Evolutionary conservation across 2,888 invertebrate species (phyloP), one percentile per base, ranked within the genome.

Genomic region (Himalopsyche anomala): DNA sequence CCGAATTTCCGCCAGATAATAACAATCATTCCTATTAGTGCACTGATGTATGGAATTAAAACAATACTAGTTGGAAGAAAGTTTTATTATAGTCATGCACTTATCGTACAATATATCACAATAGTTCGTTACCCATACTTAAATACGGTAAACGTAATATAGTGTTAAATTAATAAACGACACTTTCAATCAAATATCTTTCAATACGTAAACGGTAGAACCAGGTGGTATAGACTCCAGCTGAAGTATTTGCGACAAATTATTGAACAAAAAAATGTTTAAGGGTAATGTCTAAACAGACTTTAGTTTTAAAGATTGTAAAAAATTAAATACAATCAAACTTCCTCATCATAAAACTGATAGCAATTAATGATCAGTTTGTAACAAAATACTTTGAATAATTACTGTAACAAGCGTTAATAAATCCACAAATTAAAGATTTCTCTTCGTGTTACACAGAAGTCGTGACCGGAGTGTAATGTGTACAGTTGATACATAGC

Each of bases 11-110:
- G 74, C 74, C 74, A 74, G 36, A 74, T 74, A 74, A 74, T 36
- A 74, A 28, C 74, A 28, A 74, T 2, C 15, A 5, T 74, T 74
- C 8, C 74, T 36, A 74, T 74, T 38, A 36, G 38, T 36, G 15
- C 12, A 74, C 74, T 74, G 74, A 74, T 74, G 74, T 74, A 74
- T 74, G 36, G 74, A 36, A 74, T 74, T 36, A 74, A 51, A 74
- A 74, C 74, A 74, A 74, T 74, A 38, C 28, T 12, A 74, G 28
- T 1, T 9, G 12, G 15, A 74, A 28, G 74, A 74, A 74, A 74
- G 74, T 74, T 74, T 38, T 74, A 12, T 51, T 51, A 74, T 38
- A 11, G 15, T 15, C 36, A 36, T 19, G 12, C 36, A 15, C 5
- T 38, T 74, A 74, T 36, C 28, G 36, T 12, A 36, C 36, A 38